These are phyloP conservation scores for Venusia cambrica DNA, from an alignment of 2,888 invertebrate genomes.

Conservation along the genomic window DNA sequence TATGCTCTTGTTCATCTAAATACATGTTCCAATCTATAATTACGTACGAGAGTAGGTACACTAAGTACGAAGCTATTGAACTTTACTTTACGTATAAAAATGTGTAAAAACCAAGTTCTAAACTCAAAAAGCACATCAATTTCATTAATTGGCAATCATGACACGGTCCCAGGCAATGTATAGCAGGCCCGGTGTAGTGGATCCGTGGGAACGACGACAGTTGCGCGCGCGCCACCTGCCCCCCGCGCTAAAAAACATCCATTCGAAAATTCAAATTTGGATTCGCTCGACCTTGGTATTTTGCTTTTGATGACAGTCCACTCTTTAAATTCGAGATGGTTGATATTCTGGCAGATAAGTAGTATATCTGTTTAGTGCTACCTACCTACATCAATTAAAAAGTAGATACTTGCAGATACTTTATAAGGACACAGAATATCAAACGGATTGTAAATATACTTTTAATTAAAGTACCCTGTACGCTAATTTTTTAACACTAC, in stretches of 20 bases:
- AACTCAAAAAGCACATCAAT: slow-evolving; percentile 36
- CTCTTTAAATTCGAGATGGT: slow-evolving; percentile 28
- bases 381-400: too few species aligned
- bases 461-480: too few species aligned
- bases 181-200: slow-evolving; percentile 59
- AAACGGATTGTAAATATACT: too few species aligned
- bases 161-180: slow-evolving; percentile 54
- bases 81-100: slow-evolving; percentile 11
- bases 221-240: slow-evolving; percentile 71
- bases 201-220: slow-evolving; percentile 77
- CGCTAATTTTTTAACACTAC: too few species aligned
- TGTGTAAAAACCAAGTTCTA: slow-evolving; percentile 12
- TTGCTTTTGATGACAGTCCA: slow-evolving; percentile 30
- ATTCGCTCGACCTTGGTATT: slow-evolving; percentile 67
- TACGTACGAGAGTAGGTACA: too few species aligned
- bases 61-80: slow-evolving; percentile 6
- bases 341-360: slow-evolving; percentile 23
- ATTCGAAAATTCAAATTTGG: slow-evolving; percentile 70
- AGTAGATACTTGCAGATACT: too few species aligned
- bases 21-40: too few species aligned
- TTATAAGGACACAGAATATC: too few species aligned
- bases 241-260: slow-evolving; percentile 63
- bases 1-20: too few species aligned
- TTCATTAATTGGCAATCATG: slow-evolving; percentile 73
- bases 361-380: too few species aligned